Base-by-base conservation (phyloP, 2,797 vertebrate species). In the Dendrocincla tyrannina region DNA sequence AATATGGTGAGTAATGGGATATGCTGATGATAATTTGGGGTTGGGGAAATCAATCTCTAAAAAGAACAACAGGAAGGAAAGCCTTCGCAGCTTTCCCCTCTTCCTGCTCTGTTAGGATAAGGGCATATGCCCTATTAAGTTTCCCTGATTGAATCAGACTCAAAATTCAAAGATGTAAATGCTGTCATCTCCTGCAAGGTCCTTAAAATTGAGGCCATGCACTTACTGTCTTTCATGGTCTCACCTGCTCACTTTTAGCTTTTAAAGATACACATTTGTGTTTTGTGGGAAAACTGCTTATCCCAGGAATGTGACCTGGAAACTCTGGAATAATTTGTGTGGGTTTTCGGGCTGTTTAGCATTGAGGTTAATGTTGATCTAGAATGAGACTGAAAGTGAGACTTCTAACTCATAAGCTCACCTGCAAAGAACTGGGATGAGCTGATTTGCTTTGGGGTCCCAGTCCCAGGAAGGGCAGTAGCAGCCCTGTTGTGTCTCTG, bases 1-100 rank as follows among this genome's bases (percentile, higher is more conserved):
- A 99, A 55, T 98, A 98, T 73, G 98, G 98, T 99, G 93, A 97
- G 98, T 98, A 66, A 10, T 8, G 3, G 3, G 3, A 69, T 76
- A 17, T 56, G 59, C 32, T 85, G 59, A 12, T 5, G 3, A 12
- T 42, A 52, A 7, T n/a, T 46, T 75, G 79, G 66, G 60, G 19
- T 59, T 50, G 73, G 46, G 70, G 42, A 74, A 55, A 47, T 17
- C 5, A 0, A 1, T 55, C 25, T 64, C 42, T 23, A 3, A 37
- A 72, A 72, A 42, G 30, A 42, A 4, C 10, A 25, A 13, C 24
- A 37, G 64, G 30, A 78, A 75, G 27, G 13, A 53, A 56, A 82
- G 30, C 17, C 35, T 33, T 5, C 12, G 79, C 30, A 13, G 33
- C 27, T 81, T 66, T 81, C 33, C 49, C 17, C 11, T 87, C 52